Conservation (phyloP, 2,113 vertebrate genomes). For the Periophthalmus modestus region DNA sequence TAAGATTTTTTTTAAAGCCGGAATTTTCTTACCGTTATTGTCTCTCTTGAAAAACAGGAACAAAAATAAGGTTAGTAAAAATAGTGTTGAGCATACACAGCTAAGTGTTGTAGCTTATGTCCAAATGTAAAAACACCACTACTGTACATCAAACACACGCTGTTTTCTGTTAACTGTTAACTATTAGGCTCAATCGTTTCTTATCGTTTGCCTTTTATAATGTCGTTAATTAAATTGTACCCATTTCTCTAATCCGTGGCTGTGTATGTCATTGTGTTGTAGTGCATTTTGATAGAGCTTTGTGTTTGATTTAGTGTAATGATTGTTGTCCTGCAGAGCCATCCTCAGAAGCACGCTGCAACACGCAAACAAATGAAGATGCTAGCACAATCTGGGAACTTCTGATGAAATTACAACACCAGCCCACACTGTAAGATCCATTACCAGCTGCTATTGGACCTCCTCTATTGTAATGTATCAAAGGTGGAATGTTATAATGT, state of each 20-base stretch:
- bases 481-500: neutral
- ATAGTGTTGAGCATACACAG: slow-evolving; percentile 59
- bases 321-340: slow-evolving; percentile 20
- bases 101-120: slow-evolving; percentile 61
- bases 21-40: neutral
- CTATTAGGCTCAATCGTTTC: neutral
- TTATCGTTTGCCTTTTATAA: neutral
- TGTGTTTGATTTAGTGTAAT: neutral
- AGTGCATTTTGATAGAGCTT: neutral
- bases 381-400: slow-evolving; percentile 49
- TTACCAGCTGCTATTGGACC: neutral
- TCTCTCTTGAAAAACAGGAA: slow-evolving; percentile 24
- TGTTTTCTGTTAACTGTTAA: neutral
- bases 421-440: slow-evolving; percentile 56
- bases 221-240: neutral
- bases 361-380: slow-evolving; percentile 43
- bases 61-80: slow-evolving; percentile 65
- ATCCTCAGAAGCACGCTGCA: slow-evolving; percentile 16
- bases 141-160: neutral
- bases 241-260: neutral
- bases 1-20: slow-evolving; percentile 11
- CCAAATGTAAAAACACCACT: slow-evolving; percentile 27
- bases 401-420: slow-evolving; percentile 72
- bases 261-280: neutral
- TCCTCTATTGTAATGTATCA: too few relatives aligned